A percentile compares a stretch with the other conserved stretches of the same genome.
phyloP scores from a whole-genome alignment of 2,113 vertebrate genomes.

The Epinephelus lanceolatus region DNA sequence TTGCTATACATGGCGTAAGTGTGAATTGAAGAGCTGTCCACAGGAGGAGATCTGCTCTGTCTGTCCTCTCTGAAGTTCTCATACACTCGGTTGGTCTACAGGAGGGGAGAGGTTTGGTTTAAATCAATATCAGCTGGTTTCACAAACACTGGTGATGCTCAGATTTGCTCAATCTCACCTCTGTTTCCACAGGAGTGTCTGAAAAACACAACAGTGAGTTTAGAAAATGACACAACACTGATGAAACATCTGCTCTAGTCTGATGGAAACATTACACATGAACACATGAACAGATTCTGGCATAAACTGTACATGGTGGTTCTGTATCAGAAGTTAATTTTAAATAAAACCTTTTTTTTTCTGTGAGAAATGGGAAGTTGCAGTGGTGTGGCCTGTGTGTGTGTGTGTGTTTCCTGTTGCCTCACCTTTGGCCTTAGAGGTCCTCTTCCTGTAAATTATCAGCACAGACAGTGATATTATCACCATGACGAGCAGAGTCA shows the following conservation, averaged over 20 bases:
- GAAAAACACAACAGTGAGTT: neutral
- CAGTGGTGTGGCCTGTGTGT: neutral
- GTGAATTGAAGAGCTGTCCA: neutral
- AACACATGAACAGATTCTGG: neutral
- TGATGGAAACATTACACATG: neutral
- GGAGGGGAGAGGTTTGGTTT: neutral
- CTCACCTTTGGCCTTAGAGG: neutral
- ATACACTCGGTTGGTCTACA: conserved; percentile 1
- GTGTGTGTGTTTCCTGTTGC: neutral
- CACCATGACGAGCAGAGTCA: neutral
- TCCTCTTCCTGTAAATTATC: conserved; percentile 18
- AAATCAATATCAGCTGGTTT: neutral
- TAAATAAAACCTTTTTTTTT: too few species aligned
- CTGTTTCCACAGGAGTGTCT: conserved; percentile 3
- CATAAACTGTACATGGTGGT: neutral
- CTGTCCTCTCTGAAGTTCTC: neutral
- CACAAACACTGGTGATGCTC: neutral
- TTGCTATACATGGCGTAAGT: neutral
- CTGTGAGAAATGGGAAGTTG: neutral
- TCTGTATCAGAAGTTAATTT: too few species aligned
- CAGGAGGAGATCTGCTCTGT: neutral
- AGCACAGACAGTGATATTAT: neutral
- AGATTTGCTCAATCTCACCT: neutral
- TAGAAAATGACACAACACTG: neutral
- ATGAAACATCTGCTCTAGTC: neutral